Evolutionary conservation across 1,140 invertebrate species (phyloP).

Genomic region (Plectrocnemia conspersa): DNA sequence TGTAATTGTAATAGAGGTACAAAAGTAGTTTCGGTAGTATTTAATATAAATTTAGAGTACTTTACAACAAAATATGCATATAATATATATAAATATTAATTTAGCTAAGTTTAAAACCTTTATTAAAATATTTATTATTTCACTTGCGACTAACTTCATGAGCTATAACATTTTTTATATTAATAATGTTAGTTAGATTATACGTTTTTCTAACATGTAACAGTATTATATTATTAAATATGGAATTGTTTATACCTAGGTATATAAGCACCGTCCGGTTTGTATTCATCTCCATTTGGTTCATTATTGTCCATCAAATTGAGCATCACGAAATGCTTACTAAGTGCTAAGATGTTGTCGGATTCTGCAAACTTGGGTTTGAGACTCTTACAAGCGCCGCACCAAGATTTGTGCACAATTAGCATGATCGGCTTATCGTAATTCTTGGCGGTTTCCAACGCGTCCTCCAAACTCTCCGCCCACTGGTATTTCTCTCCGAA

Average conservation of each 20-base stretch:
- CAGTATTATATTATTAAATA: too few species aligned
- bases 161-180: too few species aligned
- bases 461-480: constrained; percentile 50
- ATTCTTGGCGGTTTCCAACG: constrained; percentile 41
- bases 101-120: too few species aligned
- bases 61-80: too few species aligned
- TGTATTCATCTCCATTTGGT: constrained; percentile 45
- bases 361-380: constrained; percentile 55
- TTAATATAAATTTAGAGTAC: too few species aligned
- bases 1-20: too few species aligned
- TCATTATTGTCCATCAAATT: constrained; percentile 56
- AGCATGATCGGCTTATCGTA: constrained; percentile 57
- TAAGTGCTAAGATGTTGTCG: constrained; percentile 51
- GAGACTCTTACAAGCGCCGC: constrained; percentile 58
- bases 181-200: too few species aligned
- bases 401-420: constrained; percentile 62
- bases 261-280: constrained; percentile 58
- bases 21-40: too few species aligned
- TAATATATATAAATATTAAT: neutral
- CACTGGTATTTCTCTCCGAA: constrained; percentile 46
- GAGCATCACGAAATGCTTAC: constrained; percentile 58
- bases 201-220: too few species aligned
- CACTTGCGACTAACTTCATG: too few species aligned
- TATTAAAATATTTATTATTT: too few species aligned
- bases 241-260: constrained; percentile 49